Base-by-base conservation (phyloP, 2,797 vertebrate species). In the Hyperoplus immaculatus region DNA sequence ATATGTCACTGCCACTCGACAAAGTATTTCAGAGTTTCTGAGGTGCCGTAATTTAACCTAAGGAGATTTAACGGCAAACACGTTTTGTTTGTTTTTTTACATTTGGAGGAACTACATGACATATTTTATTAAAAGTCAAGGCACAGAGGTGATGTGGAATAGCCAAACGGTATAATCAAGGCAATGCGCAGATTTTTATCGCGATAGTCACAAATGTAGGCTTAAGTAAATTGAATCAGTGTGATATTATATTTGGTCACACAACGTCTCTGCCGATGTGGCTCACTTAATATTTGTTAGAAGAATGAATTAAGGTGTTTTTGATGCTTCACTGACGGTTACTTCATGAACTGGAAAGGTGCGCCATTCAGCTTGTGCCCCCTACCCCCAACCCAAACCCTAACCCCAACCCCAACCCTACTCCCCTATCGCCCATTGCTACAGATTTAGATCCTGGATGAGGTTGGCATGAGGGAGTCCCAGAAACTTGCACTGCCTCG, bases 271-370 rank as follows among this genome's bases (percentile, higher is more conserved):
- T 68, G 76, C 66, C 61, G 55, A 85, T 64, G 73, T 58, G 39
- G 54, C 13, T 78, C 45, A 49, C 10, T 62, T 42, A 16, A 55
- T 51, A 45, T 78, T 73, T 63, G 54, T 43, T 47, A 9, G 13
- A 54, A 4, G 51, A 63, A 21, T 53, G 5, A 70, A 75, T 41
- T 21, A 53, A 62, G 53, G 76, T 63, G 72, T 63, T 53, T 16
- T 80, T 75, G 80, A 47, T 76, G 78, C 88, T 81, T 90, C 92
- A 85, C 91, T 94, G 91, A 92, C 73, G 71, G 88, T 95, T 94
- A 94, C 93, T 94, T 94, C 6, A 93, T 94, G 92, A 95, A 94
- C 88, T 78, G 91, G 93, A 95, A 93, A 89, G 77, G 81, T 88
- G 81, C 76, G 87, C 88, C 88, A 91, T 90, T 85, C 85, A 84